phyloP scores from a whole-genome alignment of 2,888 invertebrate genomes.

The Drosophila seclusa region DNA sequence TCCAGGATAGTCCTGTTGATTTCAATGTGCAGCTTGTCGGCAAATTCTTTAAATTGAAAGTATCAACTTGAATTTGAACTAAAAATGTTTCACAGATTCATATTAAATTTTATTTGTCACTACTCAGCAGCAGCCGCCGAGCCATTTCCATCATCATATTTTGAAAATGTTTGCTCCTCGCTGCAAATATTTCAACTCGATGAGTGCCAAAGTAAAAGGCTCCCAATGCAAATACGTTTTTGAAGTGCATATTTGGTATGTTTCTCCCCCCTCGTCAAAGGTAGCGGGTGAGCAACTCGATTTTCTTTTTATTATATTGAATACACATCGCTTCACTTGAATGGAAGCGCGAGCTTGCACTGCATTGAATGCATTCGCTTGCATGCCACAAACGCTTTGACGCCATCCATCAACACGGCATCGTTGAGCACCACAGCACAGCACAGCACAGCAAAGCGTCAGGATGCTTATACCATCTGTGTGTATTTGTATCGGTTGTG shows the following conservation, averaged over 20 bases:
- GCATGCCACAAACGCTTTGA: conserved; percentile 67
- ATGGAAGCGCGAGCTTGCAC: conserved; percentile 47
- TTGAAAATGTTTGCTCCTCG: conserved; percentile 45
- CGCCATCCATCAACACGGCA: conserved; percentile 59
- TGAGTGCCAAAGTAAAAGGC: conserved; percentile 25
- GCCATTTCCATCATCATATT: conserved; percentile 31
- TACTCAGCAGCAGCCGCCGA: neutral
- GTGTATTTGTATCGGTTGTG: conserved; percentile 27
- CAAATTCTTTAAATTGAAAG: neutral
- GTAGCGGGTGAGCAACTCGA: conserved; percentile 10
- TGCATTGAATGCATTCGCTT: conserved; percentile 39
- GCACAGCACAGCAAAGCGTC: conserved; percentile 9
- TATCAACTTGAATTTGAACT: neutral
- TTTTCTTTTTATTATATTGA: conserved; percentile 51
- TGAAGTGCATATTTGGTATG: conserved; percentile 53
- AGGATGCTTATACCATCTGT: conserved; percentile 23
- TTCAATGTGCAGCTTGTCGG: neutral
- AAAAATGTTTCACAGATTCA: neutral
- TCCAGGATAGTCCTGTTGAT: neutral
- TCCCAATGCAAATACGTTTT: conserved; percentile 53
- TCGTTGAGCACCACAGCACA: conserved; percentile 23
- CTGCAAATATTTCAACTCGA: conserved; percentile 56
- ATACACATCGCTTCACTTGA: conserved; percentile 67
- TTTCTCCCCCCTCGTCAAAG: conserved; percentile 1
- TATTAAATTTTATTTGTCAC: conserved; percentile 46